Evolutionary conservation across 92 coral and sea anemone genomes (phyloP), one percentile per base, ranked within the genome.

Genomic region (Phenganax stokvisi): DNA sequence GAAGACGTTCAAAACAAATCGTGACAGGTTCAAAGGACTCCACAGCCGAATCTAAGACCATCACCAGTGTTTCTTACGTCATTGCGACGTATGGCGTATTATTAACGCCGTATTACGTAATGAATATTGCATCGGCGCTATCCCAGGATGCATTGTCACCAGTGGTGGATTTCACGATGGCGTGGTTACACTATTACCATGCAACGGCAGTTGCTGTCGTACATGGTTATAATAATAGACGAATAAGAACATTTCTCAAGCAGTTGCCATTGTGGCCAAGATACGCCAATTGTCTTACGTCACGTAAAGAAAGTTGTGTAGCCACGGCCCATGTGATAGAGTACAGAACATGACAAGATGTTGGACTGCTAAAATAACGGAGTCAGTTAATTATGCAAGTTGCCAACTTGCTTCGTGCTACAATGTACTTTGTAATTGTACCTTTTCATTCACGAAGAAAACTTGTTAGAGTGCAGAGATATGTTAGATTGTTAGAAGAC

Each of bases 191-290:
- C 44, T 79, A 90, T 44, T 68, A 89, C 77, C 84, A 89, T 85
- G 83, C 96, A 62, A 92, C 90, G 75, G 88, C 87, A 83, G 90
- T 92, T 85, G 92, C 99, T 12, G 69, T 92, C 63, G 82, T 91
- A 51, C 92, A 94, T 77, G 99, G 99, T 11, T 90, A 85, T 61
- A 85, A 88, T 17, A 92, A 92, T 87, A 90, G 99, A 78, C 92
- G 88, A 75, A 87, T 96, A 37, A 87, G 92, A 67, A 83, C 87
- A 7, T 86, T 86, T 31, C 89, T 96, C 71, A 86, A 74, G 59
- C 84, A 84, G 84, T 88, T 89, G 54, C 91, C 90, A 62, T 65
- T 53, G 83, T 73, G 73, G 73, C 73, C 73, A 37, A 68, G 13
- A 37, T 3, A 53, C 47, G 15, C 73, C 73, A 53, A 20, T 3